A percentile compares a stretch with the other conserved stretches of the same genome.
Conservation (phyloP, 1,140 invertebrate species). For the Heliothis subflexa region DNA sequence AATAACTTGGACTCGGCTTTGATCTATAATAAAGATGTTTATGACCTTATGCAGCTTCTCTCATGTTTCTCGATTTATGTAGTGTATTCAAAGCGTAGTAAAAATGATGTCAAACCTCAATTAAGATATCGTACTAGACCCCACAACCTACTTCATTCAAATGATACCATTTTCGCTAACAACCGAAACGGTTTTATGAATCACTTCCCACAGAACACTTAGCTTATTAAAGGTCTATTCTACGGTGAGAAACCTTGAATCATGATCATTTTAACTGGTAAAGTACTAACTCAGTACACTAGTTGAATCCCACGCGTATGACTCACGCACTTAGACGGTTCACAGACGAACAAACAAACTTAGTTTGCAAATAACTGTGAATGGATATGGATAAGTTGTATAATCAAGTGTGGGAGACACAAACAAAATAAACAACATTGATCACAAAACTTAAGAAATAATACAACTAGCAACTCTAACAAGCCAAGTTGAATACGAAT, state of each 20-base stretch:
- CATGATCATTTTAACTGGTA: conserved; percentile 39
- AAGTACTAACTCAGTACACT: conserved; percentile 44
- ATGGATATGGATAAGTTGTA: conserved; percentile 41
- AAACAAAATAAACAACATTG: conserved; percentile 22
- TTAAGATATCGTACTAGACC: conserved; percentile 4
- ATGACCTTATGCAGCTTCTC: not conserved
- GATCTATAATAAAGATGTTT: conserved; percentile 25
- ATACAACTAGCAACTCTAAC: not conserved
- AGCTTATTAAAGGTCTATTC: conserved; percentile 30
- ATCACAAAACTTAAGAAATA: conserved; percentile 9
- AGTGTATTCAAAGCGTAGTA: not conserved
- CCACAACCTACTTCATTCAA: not conserved
- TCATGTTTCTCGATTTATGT: conserved; percentile 3
- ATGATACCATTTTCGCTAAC: conserved; percentile 18
- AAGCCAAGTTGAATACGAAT: not conserved
- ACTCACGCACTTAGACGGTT: conserved; percentile 69
- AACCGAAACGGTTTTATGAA: conserved; percentile 17
- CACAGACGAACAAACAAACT: conserved; percentile 65
- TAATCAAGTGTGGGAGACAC: conserved; percentile 39
- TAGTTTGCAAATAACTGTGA: conserved; percentile 42
- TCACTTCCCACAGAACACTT: conserved; percentile 36
- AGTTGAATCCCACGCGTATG: conserved; percentile 67
- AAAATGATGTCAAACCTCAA: not conserved
- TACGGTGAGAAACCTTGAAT: conserved; percentile 40
- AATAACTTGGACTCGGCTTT: conserved; percentile 8